Evolutionary conservation across 1,140 invertebrate genomes (phyloP).

Genomic region (Caenorhabditis tropicalis): DNA sequence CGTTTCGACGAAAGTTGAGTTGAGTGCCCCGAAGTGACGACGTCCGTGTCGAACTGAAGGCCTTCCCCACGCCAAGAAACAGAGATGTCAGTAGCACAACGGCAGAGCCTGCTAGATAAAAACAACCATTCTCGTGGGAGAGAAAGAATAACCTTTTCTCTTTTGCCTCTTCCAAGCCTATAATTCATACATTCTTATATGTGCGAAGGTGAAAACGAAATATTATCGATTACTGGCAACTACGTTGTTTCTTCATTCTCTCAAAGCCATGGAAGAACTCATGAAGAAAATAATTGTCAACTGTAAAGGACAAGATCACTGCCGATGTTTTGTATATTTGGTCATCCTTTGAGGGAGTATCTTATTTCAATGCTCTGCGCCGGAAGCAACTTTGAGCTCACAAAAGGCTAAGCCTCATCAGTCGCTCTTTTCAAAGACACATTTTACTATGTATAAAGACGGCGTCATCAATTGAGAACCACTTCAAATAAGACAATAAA

Average conservation of each 20-base stretch:
- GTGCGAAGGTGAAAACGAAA: too few species aligned
- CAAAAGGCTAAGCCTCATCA: too few species aligned
- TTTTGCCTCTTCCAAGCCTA: neutral
- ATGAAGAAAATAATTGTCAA: too few species aligned
- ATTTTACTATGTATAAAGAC: too few species aligned
- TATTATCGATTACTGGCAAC: neutral
- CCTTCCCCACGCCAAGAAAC: neutral
- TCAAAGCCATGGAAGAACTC: too few species aligned
- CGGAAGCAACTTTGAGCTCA: neutral
- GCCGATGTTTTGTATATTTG: neutral
- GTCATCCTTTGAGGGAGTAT: conserved; percentile 29
- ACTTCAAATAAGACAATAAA: too few species aligned
- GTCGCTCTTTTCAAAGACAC: neutral
- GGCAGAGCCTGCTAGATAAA: neutral
- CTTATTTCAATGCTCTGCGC: neutral
- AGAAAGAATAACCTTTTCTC: neutral
- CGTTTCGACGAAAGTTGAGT: conserved; percentile 43
- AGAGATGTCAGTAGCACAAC: neutral
- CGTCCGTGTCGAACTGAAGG: conserved; percentile 18
- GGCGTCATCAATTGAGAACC: too few species aligned
- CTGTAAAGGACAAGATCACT: too few species aligned
- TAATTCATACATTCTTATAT: neutral
- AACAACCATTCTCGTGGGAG: neutral
- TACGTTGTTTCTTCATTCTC: too few species aligned
- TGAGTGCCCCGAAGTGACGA: conserved; percentile 42